Evolutionary conservation across 2,113 vertebrate species (phyloP).

Genomic region (Sinocyclocheilus anophthalmus): DNA sequence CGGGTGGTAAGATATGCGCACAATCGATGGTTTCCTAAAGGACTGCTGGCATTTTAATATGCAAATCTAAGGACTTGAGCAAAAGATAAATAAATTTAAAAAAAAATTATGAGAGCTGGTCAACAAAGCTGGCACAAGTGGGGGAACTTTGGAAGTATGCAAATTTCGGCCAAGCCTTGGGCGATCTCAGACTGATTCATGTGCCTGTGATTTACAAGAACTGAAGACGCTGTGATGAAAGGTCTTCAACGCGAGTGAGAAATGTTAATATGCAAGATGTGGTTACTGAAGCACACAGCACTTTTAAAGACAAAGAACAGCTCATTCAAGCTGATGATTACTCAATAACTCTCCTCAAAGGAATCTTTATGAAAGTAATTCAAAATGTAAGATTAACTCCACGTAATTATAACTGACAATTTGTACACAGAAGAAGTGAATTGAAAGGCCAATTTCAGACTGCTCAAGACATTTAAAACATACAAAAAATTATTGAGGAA

Average conservation of each 20-base stretch:
- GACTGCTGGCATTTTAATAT: constrained; percentile 30
- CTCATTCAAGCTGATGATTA: constrained; percentile 16
- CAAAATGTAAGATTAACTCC: neutral
- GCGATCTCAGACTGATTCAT: constrained; percentile 8
- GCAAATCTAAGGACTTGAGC: neutral
- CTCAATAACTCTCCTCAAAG: constrained; percentile 1
- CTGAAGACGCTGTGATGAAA: neutral
- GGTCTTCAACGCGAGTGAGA: neutral
- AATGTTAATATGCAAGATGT: constrained; percentile 31
- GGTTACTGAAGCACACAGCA: constrained; percentile 17
- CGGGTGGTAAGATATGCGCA: constrained; percentile 26
- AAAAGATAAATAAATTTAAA: neutral
- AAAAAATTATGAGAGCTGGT: neutral
- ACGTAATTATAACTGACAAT: neutral
- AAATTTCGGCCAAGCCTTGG: constrained; percentile 6
- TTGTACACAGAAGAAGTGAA: neutral
- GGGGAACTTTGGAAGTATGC: constrained; percentile 1
- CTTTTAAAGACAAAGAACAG: constrained; percentile 19
- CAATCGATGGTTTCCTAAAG: constrained; percentile 12
- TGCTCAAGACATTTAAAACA: neutral
- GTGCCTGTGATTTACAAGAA: constrained; percentile 15
- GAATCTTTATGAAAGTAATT: neutral
- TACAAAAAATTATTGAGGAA: too few species aligned
- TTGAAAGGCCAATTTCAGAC: too few species aligned
- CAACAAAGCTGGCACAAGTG: constrained; percentile 13